Evolutionary conservation across 1,140 invertebrate genomes (phyloP), one percentile per base, ranked within the genome.

Genomic region (Conus betulinus): DNA sequence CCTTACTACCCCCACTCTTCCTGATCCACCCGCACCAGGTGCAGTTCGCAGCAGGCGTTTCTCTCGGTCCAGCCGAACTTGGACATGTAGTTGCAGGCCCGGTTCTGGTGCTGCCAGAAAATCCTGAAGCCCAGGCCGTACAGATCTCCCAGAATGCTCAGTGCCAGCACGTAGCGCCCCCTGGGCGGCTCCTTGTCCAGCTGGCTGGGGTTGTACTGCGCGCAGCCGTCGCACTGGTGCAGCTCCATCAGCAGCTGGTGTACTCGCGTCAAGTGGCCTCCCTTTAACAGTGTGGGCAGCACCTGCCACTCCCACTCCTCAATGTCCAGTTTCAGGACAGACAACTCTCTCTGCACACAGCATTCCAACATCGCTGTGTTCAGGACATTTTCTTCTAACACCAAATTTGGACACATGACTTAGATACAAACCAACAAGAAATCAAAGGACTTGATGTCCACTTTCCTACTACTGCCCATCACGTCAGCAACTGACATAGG

Each of bases 291-390:
- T 20, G 91, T 74, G 4, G 91, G 91, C 39, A 93, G 52, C 23
- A 91, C 91, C 15, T 90, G 81, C 91, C 91, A 91, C 76, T 93
- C 92, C 91, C 91, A 93, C 84, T 93, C 91, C 79, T 93, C 92
- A 6, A 93, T 91, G 86, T 93, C 92, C 53, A 93, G n/a, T 67
- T 93, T 93, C 20, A 93, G n/a, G 39, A 91, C 83, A 15, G 86
- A 85, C 20, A 93, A 57, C 53, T 60, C 17, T 82, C 60, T 89
- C 92, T 93, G 90, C 8, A 89, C 87, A 60, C 79, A 83, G 67
- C 39, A 60, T 78, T 39, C 0, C 57, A 60, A 39, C 39, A 39
- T 39, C 39, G 39, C 39, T 39, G 39, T 51, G n/a, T 63, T 51
- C n/a, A 17, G 71, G 39, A 39, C 39, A 39, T 39, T 39, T 39